Evolutionary conservation across 2,888 invertebrate species (phyloP).

Genomic region (Crioceris asparagi): DNA sequence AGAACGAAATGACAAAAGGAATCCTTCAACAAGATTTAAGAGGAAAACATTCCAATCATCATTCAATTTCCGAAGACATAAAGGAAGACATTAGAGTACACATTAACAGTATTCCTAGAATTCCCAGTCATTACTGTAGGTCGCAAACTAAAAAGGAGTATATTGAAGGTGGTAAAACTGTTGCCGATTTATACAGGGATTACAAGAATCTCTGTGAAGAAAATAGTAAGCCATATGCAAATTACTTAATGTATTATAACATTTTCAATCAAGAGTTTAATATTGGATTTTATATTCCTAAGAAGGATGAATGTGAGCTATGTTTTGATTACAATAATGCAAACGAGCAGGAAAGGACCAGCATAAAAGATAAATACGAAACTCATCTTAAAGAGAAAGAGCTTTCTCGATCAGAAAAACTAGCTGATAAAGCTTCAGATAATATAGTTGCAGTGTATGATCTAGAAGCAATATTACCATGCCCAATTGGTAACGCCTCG

Average conservation of each 20-base stretch:
- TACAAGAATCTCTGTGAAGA: slow-evolving; percentile 3
- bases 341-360: slow-evolving; percentile 1
- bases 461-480: slow-evolving; percentile 21
- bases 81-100: neutral
- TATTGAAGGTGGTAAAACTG: slow-evolving; percentile 5
- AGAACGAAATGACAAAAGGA: too few relatives aligned
- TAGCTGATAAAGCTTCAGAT: slow-evolving; percentile 6
- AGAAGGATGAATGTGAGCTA: slow-evolving; percentile 10
- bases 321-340: slow-evolving; percentile 5
- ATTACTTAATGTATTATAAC: slow-evolving; percentile 4
- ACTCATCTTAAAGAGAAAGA: slow-evolving; percentile 8
- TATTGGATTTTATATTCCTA: slow-evolving; percentile 7
- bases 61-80: neutral
- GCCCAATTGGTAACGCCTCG: slow-evolving; percentile 17
- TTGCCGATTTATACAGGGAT: slow-evolving; percentile 6
- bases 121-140: slow-evolving; percentile 3
- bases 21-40: too few relatives aligned
- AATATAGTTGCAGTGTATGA: slow-evolving; percentile 10
- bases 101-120: neutral
- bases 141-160: slow-evolving; percentile 4
- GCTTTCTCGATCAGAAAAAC: slow-evolving; percentile 8
- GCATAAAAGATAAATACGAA: slow-evolving; percentile 5
- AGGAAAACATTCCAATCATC: neutral
- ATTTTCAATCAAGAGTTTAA: slow-evolving; percentile 9
- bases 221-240: neutral